These are phyloP conservation scores for Rhodophaea formosa DNA, from an alignment of 2,888 invertebrate species.

Conservation along the genomic window DNA sequence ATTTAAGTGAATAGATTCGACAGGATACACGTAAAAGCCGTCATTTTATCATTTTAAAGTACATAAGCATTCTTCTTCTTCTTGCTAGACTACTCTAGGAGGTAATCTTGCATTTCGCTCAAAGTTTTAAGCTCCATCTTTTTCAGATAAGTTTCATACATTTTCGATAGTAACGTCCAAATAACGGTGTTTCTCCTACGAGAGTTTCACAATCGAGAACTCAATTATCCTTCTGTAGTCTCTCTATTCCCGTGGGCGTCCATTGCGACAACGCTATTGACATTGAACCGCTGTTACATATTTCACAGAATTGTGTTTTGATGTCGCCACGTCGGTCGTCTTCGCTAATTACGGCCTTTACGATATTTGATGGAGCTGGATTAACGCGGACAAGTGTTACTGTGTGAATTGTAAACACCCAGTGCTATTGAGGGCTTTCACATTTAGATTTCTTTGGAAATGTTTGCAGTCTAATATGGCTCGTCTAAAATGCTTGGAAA, in stretches of 20 bases:
- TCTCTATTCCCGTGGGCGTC: constrained; percentile 49
- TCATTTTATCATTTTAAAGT: too few species aligned
- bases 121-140: too few species aligned
- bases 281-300: constrained; percentile 75
- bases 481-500: too few species aligned
- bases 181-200: too few species aligned
- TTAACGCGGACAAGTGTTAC: constrained; percentile 16
- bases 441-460: constrained; percentile 1
- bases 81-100: too few species aligned
- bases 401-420: constrained; percentile 4
- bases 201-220: too few species aligned
- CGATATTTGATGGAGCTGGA: constrained; percentile 21
- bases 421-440: neutral
- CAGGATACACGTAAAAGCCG: too few species aligned
- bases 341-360: constrained; percentile 42
- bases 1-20: too few species aligned
- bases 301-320: constrained; percentile 72
- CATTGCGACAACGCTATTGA: constrained; percentile 55
- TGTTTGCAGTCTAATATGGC: neutral
- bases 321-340: constrained; percentile 51
- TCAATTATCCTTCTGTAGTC: neutral
- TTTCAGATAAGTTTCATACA: too few species aligned
- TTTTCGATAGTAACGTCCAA: too few species aligned
- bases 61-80: too few species aligned
- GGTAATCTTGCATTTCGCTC: too few species aligned